Percentiles rank a stretch among this genome's conserved stretches.
Evolutionary conservation across 2,113 vertebrate species (phyloP).

Genomic region (Anolis sagrei): DNA sequence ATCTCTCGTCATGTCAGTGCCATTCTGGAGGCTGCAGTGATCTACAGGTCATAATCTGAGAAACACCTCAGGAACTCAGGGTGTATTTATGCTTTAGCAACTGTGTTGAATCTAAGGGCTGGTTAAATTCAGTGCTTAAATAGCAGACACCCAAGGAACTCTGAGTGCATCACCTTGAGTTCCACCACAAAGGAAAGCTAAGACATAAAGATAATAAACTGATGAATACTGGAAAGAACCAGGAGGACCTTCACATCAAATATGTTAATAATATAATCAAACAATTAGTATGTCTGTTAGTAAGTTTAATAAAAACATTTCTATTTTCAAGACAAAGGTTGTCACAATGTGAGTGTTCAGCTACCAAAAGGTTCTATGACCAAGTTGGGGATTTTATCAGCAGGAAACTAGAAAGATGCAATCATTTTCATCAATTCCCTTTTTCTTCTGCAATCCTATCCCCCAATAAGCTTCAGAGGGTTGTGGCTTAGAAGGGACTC

Average conservation of each 20-base stretch:
- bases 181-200: not conserved
- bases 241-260: not conserved
- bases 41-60: not conserved
- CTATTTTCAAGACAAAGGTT: conserved; percentile 3
- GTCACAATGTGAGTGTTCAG: not conserved
- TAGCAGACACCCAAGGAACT: not conserved
- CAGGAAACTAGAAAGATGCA: not conserved
- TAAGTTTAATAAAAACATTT: not conserved
- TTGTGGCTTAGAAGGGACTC: too few species aligned
- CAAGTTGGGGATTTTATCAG: not conserved
- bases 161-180: not conserved
- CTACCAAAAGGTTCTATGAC: not conserved
- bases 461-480: not conserved
- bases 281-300: not conserved
- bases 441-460: not conserved
- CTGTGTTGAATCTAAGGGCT: not conserved
- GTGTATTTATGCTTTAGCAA: not conserved
- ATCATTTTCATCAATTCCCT: not conserved
- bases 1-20: not conserved
- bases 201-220: not conserved
- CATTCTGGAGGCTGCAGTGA: not conserved
- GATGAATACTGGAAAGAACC: not conserved
- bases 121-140: not conserved
- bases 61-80: not conserved
- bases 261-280: not conserved